Base-by-base conservation (phyloP, 2,888 invertebrate genomes). In the Campoletis raptor region DNA sequence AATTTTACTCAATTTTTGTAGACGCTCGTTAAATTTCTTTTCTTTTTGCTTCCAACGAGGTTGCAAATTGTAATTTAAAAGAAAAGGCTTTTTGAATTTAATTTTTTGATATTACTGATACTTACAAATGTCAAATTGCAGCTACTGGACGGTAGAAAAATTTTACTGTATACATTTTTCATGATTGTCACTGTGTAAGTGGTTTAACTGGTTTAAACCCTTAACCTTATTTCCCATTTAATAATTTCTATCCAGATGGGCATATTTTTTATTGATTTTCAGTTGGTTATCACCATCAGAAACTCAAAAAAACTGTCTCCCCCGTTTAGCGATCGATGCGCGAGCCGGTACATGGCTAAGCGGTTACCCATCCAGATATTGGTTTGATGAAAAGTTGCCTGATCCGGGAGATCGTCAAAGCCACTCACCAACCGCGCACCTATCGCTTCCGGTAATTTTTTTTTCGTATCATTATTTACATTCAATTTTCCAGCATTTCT, bases 261-360 rank as follows among this genome's bases (percentile, higher is more conserved):
- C 57, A 57, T 30, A 24, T 24, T 30, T 30, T 57, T 57, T 57
- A 12, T 30, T 24, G 57, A 57, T 24, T 57, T 57, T 57, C 57
- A 57, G 57, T 57, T 57, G 57, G 57, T 57, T 57, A 30, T 30
- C 57, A 57, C 57, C 57, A 57, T 57, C 57, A 24, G 57, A 57
- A 57, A 57, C 57, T 57, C 57, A 57, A 57, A 57, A 57, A 57
- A 30, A 57, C 57, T 57, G 57, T 57, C 57, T 57, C 24, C 57
- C 57, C 57, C 57, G 57, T 57, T 30, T 57, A 57, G 57, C 57
- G 57, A 57, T 57, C 57, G 57, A 57, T 57, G 57, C 57, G 57
- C 57, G 57, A 57, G 24, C 24, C 57, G 57, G 57, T 57, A 30
- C 57, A 24, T 57, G 57, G 57, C 57, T 57, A 12, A 57, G 57